These are phyloP conservation scores for Pherbina coryleti DNA, from an alignment of 2,888 invertebrate genomes.

Conservation along the genomic window DNA sequence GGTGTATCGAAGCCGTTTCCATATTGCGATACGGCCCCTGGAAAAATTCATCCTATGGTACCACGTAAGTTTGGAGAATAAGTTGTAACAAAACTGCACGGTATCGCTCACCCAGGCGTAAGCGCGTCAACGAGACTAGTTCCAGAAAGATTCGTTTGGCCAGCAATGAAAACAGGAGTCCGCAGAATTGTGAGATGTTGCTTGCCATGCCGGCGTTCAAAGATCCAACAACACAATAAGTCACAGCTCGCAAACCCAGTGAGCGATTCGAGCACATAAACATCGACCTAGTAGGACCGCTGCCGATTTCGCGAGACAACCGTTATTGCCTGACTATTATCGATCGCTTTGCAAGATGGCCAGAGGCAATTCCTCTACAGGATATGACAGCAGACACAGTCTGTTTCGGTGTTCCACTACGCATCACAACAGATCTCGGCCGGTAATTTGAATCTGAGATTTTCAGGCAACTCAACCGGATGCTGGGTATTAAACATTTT, in stretches of 20 bases:
- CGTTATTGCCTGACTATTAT: slow-evolving; percentile 38
- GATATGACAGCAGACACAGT: slow-evolving; percentile 39
- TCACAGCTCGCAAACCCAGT: neutral
- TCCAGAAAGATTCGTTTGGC: neutral
- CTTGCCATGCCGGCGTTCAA: no score
- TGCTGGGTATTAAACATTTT: no score
- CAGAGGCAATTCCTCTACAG: slow-evolving; percentile 35
- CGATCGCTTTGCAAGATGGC: slow-evolving; percentile 39
- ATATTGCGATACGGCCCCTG: neutral
- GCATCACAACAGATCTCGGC: no score
- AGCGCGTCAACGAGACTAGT: neutral
- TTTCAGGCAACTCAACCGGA: no score
- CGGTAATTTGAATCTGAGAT: no score
- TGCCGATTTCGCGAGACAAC: slow-evolving; percentile 26
- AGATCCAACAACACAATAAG: no score
- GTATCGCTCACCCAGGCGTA: neutral
- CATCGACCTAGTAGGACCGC: slow-evolving; percentile 30
- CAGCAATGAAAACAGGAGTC: neutral
- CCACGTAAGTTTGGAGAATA: neutral
- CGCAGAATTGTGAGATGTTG: neutral
- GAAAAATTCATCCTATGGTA: neutral
- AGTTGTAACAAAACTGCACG: neutral
- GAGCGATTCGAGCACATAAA: slow-evolving; percentile 34
- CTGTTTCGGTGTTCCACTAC: no score
- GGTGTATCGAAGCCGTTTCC: no score